Base-by-base conservation (phyloP, 2,888 invertebrate species). In the Pherbina coryleti region DNA sequence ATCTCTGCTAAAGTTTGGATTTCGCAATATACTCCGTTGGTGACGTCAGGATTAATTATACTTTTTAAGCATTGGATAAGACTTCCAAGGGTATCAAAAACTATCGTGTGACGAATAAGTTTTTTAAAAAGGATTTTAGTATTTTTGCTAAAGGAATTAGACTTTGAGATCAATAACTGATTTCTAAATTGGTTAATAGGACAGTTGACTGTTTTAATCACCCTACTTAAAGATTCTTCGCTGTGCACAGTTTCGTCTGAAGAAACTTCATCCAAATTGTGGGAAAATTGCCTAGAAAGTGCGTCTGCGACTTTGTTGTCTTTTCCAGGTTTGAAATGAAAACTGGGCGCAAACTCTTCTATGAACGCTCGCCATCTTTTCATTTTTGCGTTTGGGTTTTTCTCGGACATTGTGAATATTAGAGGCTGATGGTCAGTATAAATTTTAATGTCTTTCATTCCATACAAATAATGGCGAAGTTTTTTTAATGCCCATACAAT, bases 301-400 rank as follows among this genome's bases (percentile, higher is more conserved):
- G 79, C 79, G 55, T 81, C 81, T 22, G 80, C 79, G 34, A 81
- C 78, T 22, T 78, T 76, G 66, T 80, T 82, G 3, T 79, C 78
- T 7, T 77, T 80, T 70, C 79, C 77, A 7, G 79, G 80, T 28
- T 82, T 81, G 60, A 74, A 80, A 49, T 75, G 74, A 71, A 77
- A 78, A 5, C 55, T 80, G 62, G 76, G 78, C 11, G 75, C 71
- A 44, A 78, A 80, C 70, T 81, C 80, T 69, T 83, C 76, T 51
- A 78, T 70, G 67, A 75, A 78, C 2, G 74, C 62, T 62, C 72
- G 79, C 62, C 72, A 76, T 71, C 78, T 73, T 64, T 79, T 75
- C 57, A 73, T 76, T n/a, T n/a, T n/a, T n/a, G n/a, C n/a, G n/a
- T n/a, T n/a, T n/a, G n/a, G n/a, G n/a, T n/a, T n/a, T n/a, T n/a